These are phyloP conservation scores for Pseudolaguvia tuberculata DNA, from an alignment of 2,113 vertebrate genomes.

Conservation along the genomic window DNA sequence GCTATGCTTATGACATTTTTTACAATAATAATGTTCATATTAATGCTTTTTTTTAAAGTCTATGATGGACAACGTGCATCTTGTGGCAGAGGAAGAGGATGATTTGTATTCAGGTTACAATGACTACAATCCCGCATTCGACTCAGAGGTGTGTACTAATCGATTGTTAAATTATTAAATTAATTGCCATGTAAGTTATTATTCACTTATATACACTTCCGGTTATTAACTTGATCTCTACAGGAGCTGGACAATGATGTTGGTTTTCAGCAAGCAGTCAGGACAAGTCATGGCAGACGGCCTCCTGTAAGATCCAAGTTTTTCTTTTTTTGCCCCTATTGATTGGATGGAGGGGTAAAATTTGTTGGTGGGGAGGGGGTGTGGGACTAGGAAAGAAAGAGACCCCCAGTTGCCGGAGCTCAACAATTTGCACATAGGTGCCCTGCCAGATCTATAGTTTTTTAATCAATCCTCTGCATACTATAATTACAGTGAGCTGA, in stretches of 20 bases:
- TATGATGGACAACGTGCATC: conserved; percentile 84
- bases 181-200: too few species aligned
- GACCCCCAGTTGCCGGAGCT: too few species aligned
- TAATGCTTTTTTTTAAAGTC: neutral
- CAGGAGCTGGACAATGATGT: conserved; percentile 91
- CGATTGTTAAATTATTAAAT: neutral
- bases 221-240: conserved; percentile 29
- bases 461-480: neutral
- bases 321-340: too few species aligned
- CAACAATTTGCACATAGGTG: too few species aligned
- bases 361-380: too few species aligned
- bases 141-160: conserved; percentile 76
- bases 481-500: neutral
- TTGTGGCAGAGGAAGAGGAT: conserved; percentile 80
- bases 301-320: conserved; percentile 81
- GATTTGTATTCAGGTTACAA: conserved; percentile 97
- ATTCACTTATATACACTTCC: too few species aligned
- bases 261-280: conserved; percentile 88
- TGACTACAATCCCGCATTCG: conserved; percentile 91
- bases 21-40: neutral
- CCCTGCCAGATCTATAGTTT: neutral
- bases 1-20: neutral
- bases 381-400: too few species aligned
- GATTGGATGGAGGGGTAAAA: too few species aligned
- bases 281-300: conserved; percentile 90